These are phyloP conservation scores for Peucedramus taeniatus DNA, from an alignment of 2,113 vertebrate genomes.

Conservation along the genomic window DNA sequence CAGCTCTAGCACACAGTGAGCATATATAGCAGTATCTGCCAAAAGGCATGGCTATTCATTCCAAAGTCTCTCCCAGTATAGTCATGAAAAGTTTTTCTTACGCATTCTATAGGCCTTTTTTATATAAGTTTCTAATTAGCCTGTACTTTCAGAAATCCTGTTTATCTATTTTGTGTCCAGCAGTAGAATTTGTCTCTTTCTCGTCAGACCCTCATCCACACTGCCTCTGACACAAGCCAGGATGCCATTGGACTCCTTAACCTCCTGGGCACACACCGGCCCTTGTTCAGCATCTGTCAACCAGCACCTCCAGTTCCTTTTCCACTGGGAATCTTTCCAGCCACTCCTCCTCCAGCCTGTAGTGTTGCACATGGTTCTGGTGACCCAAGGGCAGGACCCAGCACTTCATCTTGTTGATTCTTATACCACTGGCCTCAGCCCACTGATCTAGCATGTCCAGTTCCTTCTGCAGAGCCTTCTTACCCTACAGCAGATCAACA, in stretches of 20 bases:
- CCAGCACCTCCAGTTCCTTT: background rate
- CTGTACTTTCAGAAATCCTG: background rate
- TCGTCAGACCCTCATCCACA: background rate
- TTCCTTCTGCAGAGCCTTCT: background rate
- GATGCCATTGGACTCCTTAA: too few species aligned
- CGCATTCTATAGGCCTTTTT: background rate
- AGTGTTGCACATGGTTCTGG: background rate
- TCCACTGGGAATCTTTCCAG: background rate
- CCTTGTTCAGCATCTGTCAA: background rate
- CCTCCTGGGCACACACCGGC: background rate
- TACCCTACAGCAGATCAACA: background rate
- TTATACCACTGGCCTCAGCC: background rate
- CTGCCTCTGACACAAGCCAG: background rate
- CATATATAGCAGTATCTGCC: background rate
- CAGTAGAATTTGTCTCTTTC: background rate
- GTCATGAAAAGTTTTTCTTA: background rate
- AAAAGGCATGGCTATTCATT: background rate
- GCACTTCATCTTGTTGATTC: rapidly evolving
- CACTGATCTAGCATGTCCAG: too few species aligned
- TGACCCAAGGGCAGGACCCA: background rate
- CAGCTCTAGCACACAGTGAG: background rate
- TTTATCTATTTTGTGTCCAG: background rate
- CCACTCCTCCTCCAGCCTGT: background rate
- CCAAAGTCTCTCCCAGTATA: background rate
- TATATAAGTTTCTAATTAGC: background rate